Conservation (phyloP, 2,888 invertebrate genomes). For the Octonoba sinensis region DNA sequence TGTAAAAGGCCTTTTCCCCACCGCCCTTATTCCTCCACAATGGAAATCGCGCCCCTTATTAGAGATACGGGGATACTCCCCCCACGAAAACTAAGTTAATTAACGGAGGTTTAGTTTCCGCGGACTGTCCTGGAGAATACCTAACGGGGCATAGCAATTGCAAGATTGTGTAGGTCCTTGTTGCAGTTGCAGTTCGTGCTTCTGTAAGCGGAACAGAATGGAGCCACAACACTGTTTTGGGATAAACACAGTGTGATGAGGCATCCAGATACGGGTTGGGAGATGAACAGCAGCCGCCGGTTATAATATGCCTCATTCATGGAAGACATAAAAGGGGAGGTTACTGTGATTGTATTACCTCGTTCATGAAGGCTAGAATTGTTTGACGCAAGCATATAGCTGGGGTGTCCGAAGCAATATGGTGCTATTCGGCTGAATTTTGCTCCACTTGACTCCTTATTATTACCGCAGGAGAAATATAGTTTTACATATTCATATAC, state of each 20-base stretch:
- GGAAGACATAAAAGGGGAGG: too few relatives aligned
- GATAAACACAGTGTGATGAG: slow-evolving; percentile 49
- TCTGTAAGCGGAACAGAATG: slow-evolving; percentile 58
- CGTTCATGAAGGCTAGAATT: too few relatives aligned
- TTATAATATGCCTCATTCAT: too few relatives aligned
- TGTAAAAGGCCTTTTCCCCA: background rate
- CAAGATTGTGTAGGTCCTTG: slow-evolving; percentile 37
- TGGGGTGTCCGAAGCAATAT: too few relatives aligned
- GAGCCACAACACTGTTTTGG: slow-evolving; percentile 22
- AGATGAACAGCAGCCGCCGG: background rate
- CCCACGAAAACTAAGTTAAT: slow-evolving; percentile 61
- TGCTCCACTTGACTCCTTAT: too few relatives aligned
- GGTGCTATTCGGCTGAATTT: too few relatives aligned
- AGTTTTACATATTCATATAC: too few relatives aligned
- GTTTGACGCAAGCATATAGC: too few relatives aligned
- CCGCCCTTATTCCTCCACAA: background rate
- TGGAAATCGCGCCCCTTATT: slow-evolving; percentile 54
- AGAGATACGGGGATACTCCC: slow-evolving; percentile 6
- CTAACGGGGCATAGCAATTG: slow-evolving; percentile 49
- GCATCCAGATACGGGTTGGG: slow-evolving; percentile 37
- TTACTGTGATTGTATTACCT: too few relatives aligned
- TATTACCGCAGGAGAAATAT: too few relatives aligned
- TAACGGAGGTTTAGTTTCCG: slow-evolving; percentile 46
- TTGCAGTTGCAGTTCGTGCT: slow-evolving; percentile 28
- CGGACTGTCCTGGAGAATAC: slow-evolving; percentile 30